These are phyloP conservation scores for Rhagoletis pomonella DNA, from an alignment of 1,140 invertebrate species.

Conservation along the genomic window DNA sequence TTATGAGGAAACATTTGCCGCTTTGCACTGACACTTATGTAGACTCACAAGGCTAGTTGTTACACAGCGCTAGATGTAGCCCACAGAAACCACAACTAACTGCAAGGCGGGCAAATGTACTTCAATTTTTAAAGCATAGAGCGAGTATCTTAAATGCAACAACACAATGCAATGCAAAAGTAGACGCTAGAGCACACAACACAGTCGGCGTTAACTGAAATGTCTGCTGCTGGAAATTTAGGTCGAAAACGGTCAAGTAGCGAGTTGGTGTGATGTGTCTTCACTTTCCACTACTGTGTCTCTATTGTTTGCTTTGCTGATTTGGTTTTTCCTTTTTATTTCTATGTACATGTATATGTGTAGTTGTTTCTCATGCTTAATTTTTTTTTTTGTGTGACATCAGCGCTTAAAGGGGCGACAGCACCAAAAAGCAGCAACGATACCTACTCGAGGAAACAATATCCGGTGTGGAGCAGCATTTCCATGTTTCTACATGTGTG, in stretches of 20 bases:
- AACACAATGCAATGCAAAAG: neutral
- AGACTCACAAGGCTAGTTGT: neutral
- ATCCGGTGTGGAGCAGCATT: neutral
- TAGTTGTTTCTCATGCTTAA: neutral
- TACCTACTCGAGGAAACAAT: neutral
- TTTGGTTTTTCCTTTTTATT: neutral
- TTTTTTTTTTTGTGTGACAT: neutral
- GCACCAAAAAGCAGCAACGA: neutral
- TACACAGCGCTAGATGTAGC: neutral
- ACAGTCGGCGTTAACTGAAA: neutral
- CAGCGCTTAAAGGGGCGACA: neutral
- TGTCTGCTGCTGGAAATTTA: constrained; percentile 14
- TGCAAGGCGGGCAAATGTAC: neutral
- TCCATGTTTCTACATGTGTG: neutral
- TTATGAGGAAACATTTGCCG: neutral
- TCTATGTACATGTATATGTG: neutral
- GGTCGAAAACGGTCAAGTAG: constrained; percentile 33
- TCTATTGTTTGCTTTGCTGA: constrained; percentile 14
- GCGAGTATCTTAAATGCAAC: neutral
- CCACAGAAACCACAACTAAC: constrained; percentile 9
- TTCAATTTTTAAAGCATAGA: neutral
- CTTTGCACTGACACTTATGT: neutral
- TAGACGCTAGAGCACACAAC: neutral
- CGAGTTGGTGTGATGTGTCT: neutral
- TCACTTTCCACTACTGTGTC: constrained; percentile 1